These are phyloP conservation scores for Drosophila testacea DNA, from an alignment of 2,888 invertebrate species.

Conservation along the genomic window DNA sequence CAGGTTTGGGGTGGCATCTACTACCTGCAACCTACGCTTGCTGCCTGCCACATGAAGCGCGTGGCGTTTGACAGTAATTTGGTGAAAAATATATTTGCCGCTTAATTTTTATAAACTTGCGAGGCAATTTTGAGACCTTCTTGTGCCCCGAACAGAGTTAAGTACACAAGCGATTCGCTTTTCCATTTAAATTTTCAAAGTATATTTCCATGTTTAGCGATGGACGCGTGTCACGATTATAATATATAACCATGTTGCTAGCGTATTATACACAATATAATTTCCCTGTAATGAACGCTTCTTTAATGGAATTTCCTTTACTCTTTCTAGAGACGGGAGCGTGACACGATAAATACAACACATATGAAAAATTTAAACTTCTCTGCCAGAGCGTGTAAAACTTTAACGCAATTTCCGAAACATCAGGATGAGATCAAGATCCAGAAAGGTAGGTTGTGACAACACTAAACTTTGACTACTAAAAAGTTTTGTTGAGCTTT, in stretches of 20 bases:
- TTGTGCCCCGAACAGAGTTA: constrained; percentile 22
- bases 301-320: neutral
- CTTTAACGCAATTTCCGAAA: no score
- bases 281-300: neutral
- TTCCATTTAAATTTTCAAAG: constrained; percentile 46
- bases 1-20: constrained; percentile 4
- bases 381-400: no score
- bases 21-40: neutral
- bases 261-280: neutral
- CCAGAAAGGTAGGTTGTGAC: no score
- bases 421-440: no score
- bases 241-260: neutral
- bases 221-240: constrained; percentile 8
- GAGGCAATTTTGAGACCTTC: constrained; percentile 49
- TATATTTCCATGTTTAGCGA: constrained; percentile 8
- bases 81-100: constrained; percentile 65
- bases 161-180: constrained; percentile 38
- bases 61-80: constrained; percentile 62
- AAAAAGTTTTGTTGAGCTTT: no score
- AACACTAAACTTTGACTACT: no score
- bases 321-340: neutral
- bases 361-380: no score
- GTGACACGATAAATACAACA: neutral
- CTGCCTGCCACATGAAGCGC: constrained; percentile 22
- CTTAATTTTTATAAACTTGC: constrained; percentile 77